A percentile compares a stretch with the other conserved stretches of the same genome.
phyloP scores from a whole-genome alignment of 2,113 vertebrate genomes.

The Helogale parvula region DNA sequence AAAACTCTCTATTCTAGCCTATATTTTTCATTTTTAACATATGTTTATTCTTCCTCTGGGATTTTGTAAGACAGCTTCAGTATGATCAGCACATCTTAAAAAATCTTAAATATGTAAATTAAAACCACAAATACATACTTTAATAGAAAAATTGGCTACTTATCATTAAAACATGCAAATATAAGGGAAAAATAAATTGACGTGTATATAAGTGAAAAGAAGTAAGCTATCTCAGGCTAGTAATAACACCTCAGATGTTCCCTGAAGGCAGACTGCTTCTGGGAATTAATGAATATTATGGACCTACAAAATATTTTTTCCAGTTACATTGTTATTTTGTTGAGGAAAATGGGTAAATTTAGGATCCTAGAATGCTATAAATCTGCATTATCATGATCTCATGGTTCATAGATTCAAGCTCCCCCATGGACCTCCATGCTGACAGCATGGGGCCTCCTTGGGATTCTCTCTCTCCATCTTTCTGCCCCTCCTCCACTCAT shows the following conservation, averaged over 20 bases:
- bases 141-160: not conserved
- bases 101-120: constrained; percentile 8
- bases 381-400: not conserved
- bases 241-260: not conserved
- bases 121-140: constrained; percentile 11
- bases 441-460: too few relatives aligned
- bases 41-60: not conserved
- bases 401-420: too few relatives aligned
- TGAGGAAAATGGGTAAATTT: not conserved
- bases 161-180: constrained; percentile 28
- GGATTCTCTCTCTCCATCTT: too few relatives aligned
- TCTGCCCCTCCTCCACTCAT: too few relatives aligned
- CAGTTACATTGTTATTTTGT: not conserved
- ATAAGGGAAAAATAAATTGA: not conserved
- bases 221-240: not conserved
- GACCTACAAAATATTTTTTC: not conserved
- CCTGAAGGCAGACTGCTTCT: not conserved
- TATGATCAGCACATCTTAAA: not conserved
- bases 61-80: not conserved
- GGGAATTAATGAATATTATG: not conserved
- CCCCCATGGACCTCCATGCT: too few relatives aligned
- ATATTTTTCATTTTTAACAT: not conserved
- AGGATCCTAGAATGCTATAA: not conserved
- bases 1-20: not conserved
- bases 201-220: not conserved